phyloP scores from a whole-genome alignment of 2,888 invertebrate species.

The Andricus curvator region DNA sequence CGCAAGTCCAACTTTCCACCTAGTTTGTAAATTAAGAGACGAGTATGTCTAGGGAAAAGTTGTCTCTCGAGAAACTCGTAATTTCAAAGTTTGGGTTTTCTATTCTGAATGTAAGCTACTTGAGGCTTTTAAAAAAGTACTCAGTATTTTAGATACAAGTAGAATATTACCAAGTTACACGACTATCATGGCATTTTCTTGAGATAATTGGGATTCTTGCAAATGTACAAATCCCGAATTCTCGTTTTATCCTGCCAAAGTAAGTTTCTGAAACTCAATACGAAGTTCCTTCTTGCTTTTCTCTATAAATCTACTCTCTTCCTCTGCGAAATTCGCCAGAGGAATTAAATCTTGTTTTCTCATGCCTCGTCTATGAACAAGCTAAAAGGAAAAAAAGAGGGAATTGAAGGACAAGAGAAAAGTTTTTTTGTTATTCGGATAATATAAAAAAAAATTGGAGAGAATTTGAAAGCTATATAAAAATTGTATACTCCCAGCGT shows the following conservation, averaged over 20 bases:
- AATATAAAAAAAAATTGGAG: background rate
- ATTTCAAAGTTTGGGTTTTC: background rate
- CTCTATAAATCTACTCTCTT: background rate
- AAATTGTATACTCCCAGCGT: background rate
- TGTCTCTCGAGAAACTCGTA: conserved; percentile 13
- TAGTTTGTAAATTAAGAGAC: background rate
- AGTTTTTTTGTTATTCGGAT: background rate
- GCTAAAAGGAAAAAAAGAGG: background rate
- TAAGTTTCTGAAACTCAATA: background rate
- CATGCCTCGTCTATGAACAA: background rate
- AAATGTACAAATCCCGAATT: background rate
- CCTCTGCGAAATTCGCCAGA: background rate
- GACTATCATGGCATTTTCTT: background rate
- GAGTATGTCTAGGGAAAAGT: background rate
- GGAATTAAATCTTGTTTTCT: background rate
- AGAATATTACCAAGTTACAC: conserved; percentile 11
- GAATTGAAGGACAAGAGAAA: background rate
- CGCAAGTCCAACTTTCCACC: background rate
- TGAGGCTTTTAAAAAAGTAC: conserved; percentile 1
- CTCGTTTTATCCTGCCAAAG: conserved; percentile 2
- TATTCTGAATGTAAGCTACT: background rate
- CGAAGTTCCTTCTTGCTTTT: background rate
- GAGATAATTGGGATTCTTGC: conserved; percentile 9
- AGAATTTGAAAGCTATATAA: background rate
- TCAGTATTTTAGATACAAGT: background rate